Base-by-base conservation (phyloP, 2,888 invertebrate species). In the Metacarcinus magister region DNA sequence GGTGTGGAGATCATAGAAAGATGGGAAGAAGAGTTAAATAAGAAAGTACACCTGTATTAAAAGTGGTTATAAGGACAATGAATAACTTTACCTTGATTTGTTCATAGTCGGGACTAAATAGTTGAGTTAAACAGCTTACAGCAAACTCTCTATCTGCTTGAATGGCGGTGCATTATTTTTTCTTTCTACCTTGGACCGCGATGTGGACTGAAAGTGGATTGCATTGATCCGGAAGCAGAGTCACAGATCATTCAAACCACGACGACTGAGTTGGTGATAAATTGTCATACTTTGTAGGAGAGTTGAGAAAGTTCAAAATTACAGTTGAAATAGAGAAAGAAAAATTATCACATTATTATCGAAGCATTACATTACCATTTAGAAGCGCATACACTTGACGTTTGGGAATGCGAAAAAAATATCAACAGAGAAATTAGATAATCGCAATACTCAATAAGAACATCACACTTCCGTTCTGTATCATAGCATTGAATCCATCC, bases 61-160 rank as follows among this genome's bases (percentile, higher is more conserved):
- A n/a, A n/a, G 67, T n/a, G 67, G 67, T 67, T 16, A 67, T 67
- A n/a, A 67, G 67, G 67, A n/a, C 67, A 67, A 67, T 67, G 67
- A 67, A 67, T n/a, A n/a, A 67, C 67, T 67, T 67, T 67, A 0
- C n/a, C 67, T 67, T 67, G 23, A 67, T 67, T 5, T n/a, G 5
- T 2, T n/a, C 67, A n/a, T n/a, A n/a, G n/a, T 67, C n/a, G n/a
- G 7, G 67, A 16, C 67, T n/a, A 67, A 67, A 16, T 5, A 2
- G 67, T 23, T 67, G 67, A n/a, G n/a, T 67, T 67, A 4, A 67
- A n/a, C 67, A 67, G n/a, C 67, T 67, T n/a, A 67, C 67, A 67
- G 3, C 67, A 23, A 23, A 67, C 67, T 67, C 67, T n/a, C 67
- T 67, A n/a, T 67, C 19, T 16, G 67, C 67, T 23, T 67, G 67